Evolutionary conservation across 2,888 invertebrate genomes (phyloP), one percentile per base, ranked within the genome.

Genomic region (Calameuta idolon): DNA sequence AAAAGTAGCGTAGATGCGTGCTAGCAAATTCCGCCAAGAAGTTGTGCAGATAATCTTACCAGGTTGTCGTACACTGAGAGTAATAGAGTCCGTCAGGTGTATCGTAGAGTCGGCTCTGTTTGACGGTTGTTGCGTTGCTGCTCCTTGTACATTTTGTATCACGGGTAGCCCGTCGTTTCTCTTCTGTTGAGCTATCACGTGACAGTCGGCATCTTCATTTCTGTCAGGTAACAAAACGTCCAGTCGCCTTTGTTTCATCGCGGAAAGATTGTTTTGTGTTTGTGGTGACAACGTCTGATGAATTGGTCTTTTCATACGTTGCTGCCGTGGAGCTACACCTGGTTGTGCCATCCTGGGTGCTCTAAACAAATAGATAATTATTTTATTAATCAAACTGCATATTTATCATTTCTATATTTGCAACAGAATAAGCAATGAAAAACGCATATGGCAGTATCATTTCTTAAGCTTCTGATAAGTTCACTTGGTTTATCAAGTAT

Each of bases 131-230:
- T 85, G 80, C 0, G 86, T 80, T 78, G 90, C 84, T 34, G 87
- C 82, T 76, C 96, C 95, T 92, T 96, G 95, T 55, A 96, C 95
- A 87, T 95, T 96, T 80, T 95, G 94, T 79, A 96, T 96, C 87
- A 96, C 93, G 0, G 96, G 96, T 79, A 96, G 88, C 0, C 95
- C 95, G 0, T 95, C 95, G 73, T 95, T 94, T 84, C 95, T 94
- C 81, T 95, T 95, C 88, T 95, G 95, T 92, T 95, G 94, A 3
- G 95, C 94, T 90, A 96, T 95, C 23, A 96, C 95, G 86, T 95
- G 95, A 87, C 96, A 96, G 86, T 96, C 96, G 69, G 95, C 95
- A 84, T 95, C 95, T 83, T 95, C 95, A 80, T 95, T 95, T 87
- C 94, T 94, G 76, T 95, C 94, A 0, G 95, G 95, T 4, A 95